Base-by-base conservation (phyloP, 2,797 vertebrate species). In the Cygnus olor region DNA sequence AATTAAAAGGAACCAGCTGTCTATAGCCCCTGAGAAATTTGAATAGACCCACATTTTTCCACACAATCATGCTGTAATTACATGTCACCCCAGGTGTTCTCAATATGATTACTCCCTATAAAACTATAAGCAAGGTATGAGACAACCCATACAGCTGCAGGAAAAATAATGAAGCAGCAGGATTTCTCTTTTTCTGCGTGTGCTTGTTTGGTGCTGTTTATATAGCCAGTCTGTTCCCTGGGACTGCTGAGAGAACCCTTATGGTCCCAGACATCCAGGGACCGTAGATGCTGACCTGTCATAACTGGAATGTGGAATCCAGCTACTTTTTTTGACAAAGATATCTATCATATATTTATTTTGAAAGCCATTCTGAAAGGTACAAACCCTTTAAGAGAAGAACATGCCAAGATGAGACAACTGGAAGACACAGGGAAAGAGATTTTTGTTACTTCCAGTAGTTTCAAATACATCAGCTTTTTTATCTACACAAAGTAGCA, bases 1-100 rank as follows among this genome's bases (percentile, higher is more conserved):
- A 95, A 96, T 96, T 96, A 94, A 97, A 97, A 97, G 90, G 80
- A 96, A 56, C 91, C 96, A 96, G 96, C 90, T 97, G 95, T 87
- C 94, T 95, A 76, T 85, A 95, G 95, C 95, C 93, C 86, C 91
- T 74, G 93, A 96, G 96, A 97, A 97, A 94, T 96, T 94, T 96
- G 94, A 96, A 96, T 94, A 97, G 95, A 94, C 91, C 93, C 88
- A 96, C 96, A 96, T 94, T 97, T 97, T 96, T 96, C 94, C 88
- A 95, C 83, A 90, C 91, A 94, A 96, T 97, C 96, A 96, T 96
- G 61, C 91, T 96, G 95, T 97, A 97, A 97, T 97, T 97, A 97
- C 95, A 94, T 96, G 90, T 95, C 94, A 96, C 96, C 88, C 95
- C 95, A 96, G 96, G 95, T 96, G 95, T 96, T 96, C 93, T 96